Base-by-base conservation (phyloP, 2,797 vertebrate genomes). In the Lepidocolaptes lacrymiger region DNA sequence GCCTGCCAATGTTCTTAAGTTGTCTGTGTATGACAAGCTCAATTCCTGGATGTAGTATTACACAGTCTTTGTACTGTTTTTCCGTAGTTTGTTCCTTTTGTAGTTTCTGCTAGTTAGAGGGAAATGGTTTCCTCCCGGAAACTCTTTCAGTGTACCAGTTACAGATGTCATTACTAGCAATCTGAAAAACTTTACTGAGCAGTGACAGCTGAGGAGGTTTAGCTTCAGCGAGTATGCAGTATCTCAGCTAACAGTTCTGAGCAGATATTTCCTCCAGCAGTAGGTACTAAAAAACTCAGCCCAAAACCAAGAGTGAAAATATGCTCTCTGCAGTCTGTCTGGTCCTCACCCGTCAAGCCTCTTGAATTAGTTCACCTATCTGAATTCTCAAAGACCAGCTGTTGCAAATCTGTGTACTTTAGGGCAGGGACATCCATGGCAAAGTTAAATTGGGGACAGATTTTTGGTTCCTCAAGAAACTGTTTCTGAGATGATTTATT, bases 401-500 rank as follows among this genome's bases (percentile, higher is more conserved):
- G 43, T 86, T 88, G 43, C 30, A 88, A 79, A 69, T 86, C 39
- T 88, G n/a, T 73, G 23, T 83, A 22, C 12, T 68, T 88, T 69
- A 56, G 80, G 74, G 63, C 46, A 69, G 51, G 22, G 77, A 74
- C 46, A 55, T 90, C 71, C 36, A 62, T 26, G 81, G 62, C 30
- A 76, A 92, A 94, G 59, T 89, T 93, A 94, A 93, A 86, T 54
- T 0, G 0, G 62, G 93, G 73, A n/a, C 66, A 92, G 76, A 78
- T 84, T 94, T 91, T 91, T 93, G 17, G 30, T 95, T 94, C 66
- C 15, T 91, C 39, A 51, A 34, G 43, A 91, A 96, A 54, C 51
- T 58, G 54, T 93, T 92, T 84, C 77, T 94, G 78, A 91, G 91
- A 85, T 87, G 21, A 95, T 95, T 94, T 94, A 84, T 93, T 37